Evolutionary conservation across 2,113 vertebrate genomes (phyloP).

Genomic region (Blennius ocellaris): DNA sequence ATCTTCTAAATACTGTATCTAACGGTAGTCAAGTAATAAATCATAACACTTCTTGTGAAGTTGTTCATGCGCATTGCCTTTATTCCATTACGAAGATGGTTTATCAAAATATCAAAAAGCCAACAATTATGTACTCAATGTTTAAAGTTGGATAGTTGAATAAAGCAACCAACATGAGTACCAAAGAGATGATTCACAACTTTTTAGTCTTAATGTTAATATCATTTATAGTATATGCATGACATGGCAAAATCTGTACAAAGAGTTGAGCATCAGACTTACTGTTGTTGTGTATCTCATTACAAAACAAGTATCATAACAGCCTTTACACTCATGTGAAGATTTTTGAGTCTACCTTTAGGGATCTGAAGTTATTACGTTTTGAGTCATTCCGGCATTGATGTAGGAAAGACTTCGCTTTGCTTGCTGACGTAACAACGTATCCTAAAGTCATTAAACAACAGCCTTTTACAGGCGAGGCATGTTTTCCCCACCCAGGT

Average conservation of each 20-base stretch:
- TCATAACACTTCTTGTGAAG: too few species aligned
- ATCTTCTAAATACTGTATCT: too few species aligned
- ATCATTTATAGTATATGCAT: background rate
- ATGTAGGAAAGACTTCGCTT: background rate
- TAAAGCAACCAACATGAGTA: background rate
- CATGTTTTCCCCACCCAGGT: background rate
- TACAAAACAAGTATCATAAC: background rate
- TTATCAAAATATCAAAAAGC: background rate
- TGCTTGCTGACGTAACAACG: background rate
- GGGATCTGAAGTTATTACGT: background rate
- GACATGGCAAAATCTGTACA: background rate
- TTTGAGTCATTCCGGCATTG: background rate
- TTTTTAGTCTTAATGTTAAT: background rate
- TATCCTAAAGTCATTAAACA: slow-evolving; percentile 14
- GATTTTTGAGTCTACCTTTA: background rate
- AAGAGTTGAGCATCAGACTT: background rate
- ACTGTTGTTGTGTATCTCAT: background rate
- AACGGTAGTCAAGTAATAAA: too few species aligned
- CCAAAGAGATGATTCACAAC: background rate
- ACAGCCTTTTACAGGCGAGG: background rate
- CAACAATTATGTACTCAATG: background rate
- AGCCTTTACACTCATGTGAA: background rate
- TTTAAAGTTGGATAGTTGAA: background rate
- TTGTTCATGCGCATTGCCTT: too few species aligned
- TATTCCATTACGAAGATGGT: too few species aligned